phyloP scores from a whole-genome alignment of 2,113 vertebrate species.

The Marcusenius ussheri region DNA sequence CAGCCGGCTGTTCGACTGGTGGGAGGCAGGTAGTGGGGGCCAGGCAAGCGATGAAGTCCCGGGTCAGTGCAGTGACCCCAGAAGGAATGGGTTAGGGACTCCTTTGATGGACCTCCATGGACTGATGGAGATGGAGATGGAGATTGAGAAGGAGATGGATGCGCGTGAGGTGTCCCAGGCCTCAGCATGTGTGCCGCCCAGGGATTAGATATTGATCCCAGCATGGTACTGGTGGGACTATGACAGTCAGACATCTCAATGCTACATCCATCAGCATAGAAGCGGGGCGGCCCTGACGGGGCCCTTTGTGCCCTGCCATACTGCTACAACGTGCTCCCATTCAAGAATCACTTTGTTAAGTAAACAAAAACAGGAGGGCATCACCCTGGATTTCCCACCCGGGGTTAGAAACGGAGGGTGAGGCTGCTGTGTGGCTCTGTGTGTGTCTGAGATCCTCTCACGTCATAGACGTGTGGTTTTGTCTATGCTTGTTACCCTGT shows the following conservation, averaged over 20 bases:
- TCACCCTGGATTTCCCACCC: neutral
- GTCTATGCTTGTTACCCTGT: neutral
- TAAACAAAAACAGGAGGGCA: slow-evolving; percentile 7
- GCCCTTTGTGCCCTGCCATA: slow-evolving; percentile 12
- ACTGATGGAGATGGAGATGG: neutral
- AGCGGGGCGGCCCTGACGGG: neutral
- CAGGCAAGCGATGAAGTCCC: neutral
- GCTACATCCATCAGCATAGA: slow-evolving; percentile 19
- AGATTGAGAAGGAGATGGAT: slow-evolving; percentile 17
- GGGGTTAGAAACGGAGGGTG: neutral
- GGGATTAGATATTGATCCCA: slow-evolving; percentile 32
- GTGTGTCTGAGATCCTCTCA: neutral
- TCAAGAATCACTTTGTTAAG: slow-evolving; percentile 6
- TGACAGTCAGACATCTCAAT: slow-evolving; percentile 29
- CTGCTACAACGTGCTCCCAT: slow-evolving; percentile 10
- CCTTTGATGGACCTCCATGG: slow-evolving; percentile 8
- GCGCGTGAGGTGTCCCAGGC: slow-evolving; percentile 26
- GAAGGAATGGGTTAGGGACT: slow-evolving; percentile 10
- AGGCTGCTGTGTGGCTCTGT: neutral
- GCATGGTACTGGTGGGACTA: slow-evolving; percentile 11
- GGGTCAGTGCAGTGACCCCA: neutral
- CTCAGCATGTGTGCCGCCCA: slow-evolving; percentile 29
- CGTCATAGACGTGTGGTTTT: neutral
- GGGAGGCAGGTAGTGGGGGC: slow-evolving; percentile 25
- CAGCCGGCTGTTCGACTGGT: slow-evolving; percentile 17